phyloP scores from a whole-genome alignment of 1,140 invertebrate genomes.

The Acyrthosiphon pisum region DNA sequence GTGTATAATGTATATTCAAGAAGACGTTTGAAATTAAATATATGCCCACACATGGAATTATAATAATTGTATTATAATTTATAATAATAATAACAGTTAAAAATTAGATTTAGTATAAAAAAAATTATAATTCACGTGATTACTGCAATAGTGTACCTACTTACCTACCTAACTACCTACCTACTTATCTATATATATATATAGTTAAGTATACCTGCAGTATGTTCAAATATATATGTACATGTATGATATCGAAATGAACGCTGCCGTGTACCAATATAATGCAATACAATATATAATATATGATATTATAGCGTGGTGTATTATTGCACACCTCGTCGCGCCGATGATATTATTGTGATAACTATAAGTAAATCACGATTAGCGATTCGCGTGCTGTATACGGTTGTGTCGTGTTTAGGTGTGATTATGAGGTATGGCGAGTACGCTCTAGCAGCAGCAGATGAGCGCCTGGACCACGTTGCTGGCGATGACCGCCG shows the following conservation, averaged over 20 bases:
- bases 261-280: neutral
- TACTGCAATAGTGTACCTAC: neutral
- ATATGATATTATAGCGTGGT: neutral
- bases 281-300: neutral
- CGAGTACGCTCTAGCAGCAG: neutral
- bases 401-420: neutral
- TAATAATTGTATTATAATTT: constrained; percentile 11
- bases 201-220: no score
- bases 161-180: neutral
- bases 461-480: constrained; percentile 38
- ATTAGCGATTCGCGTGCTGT: neutral
- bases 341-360: neutral
- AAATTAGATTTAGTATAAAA: neutral
- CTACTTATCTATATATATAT: neutral
- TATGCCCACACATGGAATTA: neutral
- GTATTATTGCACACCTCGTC: neutral
- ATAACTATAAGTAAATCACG: neutral
- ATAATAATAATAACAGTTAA: neutral
- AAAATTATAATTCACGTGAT: neutral
- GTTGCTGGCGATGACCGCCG: constrained; percentile 48
- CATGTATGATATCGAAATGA: neutral
- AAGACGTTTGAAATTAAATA: neutral
- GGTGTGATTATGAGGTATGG: constrained; percentile 49
- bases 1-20: neutral
- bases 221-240: neutral